phyloP scores from a whole-genome alignment of 2,797 vertebrate genomes.

The Neomorphus geoffroyi region DNA sequence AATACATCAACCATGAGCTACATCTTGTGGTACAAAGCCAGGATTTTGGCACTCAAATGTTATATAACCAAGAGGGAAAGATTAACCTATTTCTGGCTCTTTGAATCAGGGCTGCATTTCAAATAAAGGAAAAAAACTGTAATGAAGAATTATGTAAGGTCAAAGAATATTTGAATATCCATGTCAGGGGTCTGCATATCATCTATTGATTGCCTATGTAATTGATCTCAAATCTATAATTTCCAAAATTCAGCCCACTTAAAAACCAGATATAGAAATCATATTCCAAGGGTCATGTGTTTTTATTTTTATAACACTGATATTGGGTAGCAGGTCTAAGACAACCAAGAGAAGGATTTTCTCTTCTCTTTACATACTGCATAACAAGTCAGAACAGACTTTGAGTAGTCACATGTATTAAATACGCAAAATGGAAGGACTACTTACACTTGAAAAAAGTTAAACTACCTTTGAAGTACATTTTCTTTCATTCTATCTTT shows the following conservation, averaged over 20 bases:
- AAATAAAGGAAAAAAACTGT: neutral
- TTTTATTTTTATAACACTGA: neutral
- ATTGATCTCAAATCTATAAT: neutral
- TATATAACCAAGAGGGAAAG: neutral
- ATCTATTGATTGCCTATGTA: neutral
- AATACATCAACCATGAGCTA: neutral
- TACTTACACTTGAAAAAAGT: neutral
- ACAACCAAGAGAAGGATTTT: neutral
- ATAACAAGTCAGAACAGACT: neutral
- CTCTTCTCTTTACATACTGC: neutral
- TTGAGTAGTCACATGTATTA: neutral
- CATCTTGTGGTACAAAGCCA: neutral
- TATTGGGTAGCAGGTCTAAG: neutral
- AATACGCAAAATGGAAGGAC: neutral
- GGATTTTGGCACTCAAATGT: neutral
- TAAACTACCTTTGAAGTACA: neutral
- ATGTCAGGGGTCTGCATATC: neutral
- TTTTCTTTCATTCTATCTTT: neutral
- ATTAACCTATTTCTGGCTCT: conserved; percentile 22
- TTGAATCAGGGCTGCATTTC: neutral
- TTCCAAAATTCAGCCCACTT: neutral
- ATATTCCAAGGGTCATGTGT: neutral
- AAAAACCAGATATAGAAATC: neutral
- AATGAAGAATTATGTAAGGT: neutral
- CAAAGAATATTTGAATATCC: neutral